Evolutionary conservation across 2,797 vertebrate genomes (phyloP).

Genomic region (Champsocephalus esox): DNA sequence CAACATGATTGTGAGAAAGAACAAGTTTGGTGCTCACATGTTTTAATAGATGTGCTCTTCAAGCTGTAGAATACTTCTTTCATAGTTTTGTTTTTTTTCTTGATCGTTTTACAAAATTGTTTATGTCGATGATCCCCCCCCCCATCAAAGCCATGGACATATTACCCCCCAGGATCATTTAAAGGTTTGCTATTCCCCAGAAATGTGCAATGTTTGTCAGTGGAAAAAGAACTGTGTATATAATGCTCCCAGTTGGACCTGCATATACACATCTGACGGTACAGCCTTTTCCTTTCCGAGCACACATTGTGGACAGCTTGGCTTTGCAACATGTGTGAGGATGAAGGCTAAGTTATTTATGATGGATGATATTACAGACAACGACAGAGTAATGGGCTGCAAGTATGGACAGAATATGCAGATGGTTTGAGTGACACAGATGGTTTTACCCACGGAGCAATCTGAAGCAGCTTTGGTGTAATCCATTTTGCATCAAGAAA

Average conservation of each 20-base stretch:
- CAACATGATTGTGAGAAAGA: conserved; percentile 53
- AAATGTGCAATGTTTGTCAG: conserved; percentile 54
- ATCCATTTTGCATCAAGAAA: conserved; percentile 81
- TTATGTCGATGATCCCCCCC: conserved; percentile 36
- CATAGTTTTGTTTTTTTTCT: conserved; percentile 51
- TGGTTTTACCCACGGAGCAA: conserved; percentile 81
- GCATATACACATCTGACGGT: conserved; percentile 66
- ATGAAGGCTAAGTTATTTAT: conserved; percentile 76
- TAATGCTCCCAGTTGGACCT: conserved; percentile 55
- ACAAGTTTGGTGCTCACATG: conserved; percentile 59
- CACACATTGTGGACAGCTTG: conserved; percentile 77
- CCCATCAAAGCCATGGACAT: conserved; percentile 65
- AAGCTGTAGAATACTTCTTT: conserved; percentile 75
- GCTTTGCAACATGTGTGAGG: conserved; percentile 63
- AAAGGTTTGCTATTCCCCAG: conserved; percentile 58
- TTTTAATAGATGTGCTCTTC: conserved; percentile 80
- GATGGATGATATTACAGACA: conserved; percentile 79
- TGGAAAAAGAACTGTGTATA: conserved; percentile 55
- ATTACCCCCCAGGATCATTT: conserved; percentile 58
- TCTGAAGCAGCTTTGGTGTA: conserved; percentile 82
- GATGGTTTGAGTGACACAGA: conserved; percentile 79
- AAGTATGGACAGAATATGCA: conserved; percentile 77
- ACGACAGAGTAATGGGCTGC: conserved; percentile 74
- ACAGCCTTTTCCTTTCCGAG: conserved; percentile 68
- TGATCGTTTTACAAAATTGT: conserved; percentile 39